Conservation (phyloP, 2,888 invertebrate genomes). For the Drosophila anomelani region DNA sequence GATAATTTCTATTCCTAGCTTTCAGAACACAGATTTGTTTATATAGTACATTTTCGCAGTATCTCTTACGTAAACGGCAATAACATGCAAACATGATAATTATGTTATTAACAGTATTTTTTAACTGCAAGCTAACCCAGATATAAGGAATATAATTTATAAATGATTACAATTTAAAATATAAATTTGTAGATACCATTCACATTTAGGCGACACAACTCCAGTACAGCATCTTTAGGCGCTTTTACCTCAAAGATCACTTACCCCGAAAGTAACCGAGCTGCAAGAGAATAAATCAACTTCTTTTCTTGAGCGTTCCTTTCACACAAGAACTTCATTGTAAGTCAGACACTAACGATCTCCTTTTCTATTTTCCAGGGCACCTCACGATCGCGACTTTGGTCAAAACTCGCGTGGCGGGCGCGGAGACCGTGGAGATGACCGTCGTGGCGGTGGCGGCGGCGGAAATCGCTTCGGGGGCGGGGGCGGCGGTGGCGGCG, state of each 20-base stretch:
- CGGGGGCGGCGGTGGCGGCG: conserved; percentile 90
- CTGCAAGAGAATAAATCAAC: conserved; percentile 4
- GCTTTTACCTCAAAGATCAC: not conserved
- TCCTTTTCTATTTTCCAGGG: conserved; percentile 61
- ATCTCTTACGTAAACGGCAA: not conserved
- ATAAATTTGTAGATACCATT: no score
- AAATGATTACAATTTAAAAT: not conserved
- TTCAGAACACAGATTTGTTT: not conserved
- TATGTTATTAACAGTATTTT: not conserved
- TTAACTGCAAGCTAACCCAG: not conserved
- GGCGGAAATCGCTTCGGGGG: conserved; percentile 83
- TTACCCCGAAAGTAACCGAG: conserved; percentile 1
- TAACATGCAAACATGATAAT: no score
- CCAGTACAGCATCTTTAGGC: not conserved
- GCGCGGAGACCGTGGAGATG: conserved; percentile 86
- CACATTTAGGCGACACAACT: not conserved
- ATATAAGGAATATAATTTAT: no score
- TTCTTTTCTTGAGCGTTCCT: conserved; percentile 40
- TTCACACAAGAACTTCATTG: not conserved
- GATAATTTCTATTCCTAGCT: not conserved
- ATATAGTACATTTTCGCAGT: not conserved
- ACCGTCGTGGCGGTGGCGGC: conserved; percentile 87
- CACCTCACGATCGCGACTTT: conserved; percentile 83
- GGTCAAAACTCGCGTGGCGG: conserved; percentile 84
- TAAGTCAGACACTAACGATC: not conserved